Percentiles rank a stretch among this genome's conserved stretches.
Conservation (phyloP, 92 coral and sea anemone species). For the Diadumene lineata region DNA sequence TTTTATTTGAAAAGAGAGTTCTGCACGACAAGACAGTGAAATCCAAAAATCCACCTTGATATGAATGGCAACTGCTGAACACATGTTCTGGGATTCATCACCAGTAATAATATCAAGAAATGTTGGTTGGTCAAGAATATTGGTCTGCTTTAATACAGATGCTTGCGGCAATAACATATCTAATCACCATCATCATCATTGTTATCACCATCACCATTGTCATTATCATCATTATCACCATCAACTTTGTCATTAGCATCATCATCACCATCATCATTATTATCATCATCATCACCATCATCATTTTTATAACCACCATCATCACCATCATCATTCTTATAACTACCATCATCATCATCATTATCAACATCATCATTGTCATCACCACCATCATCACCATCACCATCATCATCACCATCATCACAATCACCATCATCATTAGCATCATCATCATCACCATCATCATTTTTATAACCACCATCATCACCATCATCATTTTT, state of each 20-base stretch:
- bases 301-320: background rate
- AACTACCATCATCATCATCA: background rate
- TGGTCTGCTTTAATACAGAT: too few relatives aligned
- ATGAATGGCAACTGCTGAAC: too few relatives aligned
- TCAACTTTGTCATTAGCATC: background rate
- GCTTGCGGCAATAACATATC: too few relatives aligned
- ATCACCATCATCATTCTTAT: background rate
- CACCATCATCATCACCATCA: background rate
- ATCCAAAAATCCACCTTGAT: too few relatives aligned
- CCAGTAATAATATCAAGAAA: too few relatives aligned
- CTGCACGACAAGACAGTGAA: too few relatives aligned
- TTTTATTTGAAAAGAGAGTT: too few relatives aligned
- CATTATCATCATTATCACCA: background rate
- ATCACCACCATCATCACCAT: background rate
- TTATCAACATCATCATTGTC: background rate
- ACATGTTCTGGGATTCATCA: too few relatives aligned
- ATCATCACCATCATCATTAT: background rate
- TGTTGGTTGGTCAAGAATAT: too few relatives aligned
- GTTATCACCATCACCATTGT: background rate
- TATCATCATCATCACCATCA: background rate
- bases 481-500: background rate
- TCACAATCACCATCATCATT: background rate
- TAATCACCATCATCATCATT: too few relatives aligned
- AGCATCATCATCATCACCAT: background rate
- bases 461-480: background rate